Conservation (phyloP, 1,140 invertebrate genomes). For the Brachionus paranguensis region DNA sequence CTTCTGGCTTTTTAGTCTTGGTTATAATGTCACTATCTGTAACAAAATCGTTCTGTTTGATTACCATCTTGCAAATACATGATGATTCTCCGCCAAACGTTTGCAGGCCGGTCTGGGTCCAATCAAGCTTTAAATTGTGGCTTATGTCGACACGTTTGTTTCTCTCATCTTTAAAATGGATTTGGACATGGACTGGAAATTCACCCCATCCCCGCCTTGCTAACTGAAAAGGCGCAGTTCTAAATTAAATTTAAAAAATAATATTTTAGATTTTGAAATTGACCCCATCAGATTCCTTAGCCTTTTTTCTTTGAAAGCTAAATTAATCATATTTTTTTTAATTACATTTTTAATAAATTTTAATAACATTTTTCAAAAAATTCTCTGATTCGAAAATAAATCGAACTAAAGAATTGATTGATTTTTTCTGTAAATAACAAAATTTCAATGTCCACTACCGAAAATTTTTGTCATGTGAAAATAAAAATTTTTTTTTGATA, state of each 20-base stretch:
- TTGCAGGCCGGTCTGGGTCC: conserved; percentile 76
- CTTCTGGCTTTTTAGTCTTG: background rate
- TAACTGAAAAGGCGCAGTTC: conserved; percentile 72
- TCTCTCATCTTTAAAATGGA: conserved; percentile 68
- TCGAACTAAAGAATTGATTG: too few species aligned
- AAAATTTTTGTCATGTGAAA: too few species aligned
- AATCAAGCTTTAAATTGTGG: conserved; percentile 73
- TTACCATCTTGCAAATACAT: conserved; percentile 61
- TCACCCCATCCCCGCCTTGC: conserved; percentile 80
- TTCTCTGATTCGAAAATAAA: too few species aligned
- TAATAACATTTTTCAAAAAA: too few species aligned
- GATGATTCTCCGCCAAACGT: conserved; percentile 73
- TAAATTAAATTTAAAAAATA: conserved; percentile 47
- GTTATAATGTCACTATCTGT: background rate
- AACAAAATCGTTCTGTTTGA: conserved; percentile 7
- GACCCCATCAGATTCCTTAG: too few species aligned
- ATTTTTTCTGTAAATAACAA: too few species aligned
- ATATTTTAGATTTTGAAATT: background rate
- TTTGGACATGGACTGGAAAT: conserved; percentile 72
- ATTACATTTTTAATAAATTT: too few species aligned
- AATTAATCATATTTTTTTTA: too few species aligned
- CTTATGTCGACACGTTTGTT: conserved; percentile 74
- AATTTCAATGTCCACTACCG: too few species aligned
- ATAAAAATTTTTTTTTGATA: too few species aligned
- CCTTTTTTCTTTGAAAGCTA: too few species aligned